A percentile compares a stretch with the other conserved stretches of the same genome.
These are phyloP conservation scores for Brachionus angularis DNA, from an alignment of 1,140 invertebrate species.

Conservation along the genomic window DNA sequence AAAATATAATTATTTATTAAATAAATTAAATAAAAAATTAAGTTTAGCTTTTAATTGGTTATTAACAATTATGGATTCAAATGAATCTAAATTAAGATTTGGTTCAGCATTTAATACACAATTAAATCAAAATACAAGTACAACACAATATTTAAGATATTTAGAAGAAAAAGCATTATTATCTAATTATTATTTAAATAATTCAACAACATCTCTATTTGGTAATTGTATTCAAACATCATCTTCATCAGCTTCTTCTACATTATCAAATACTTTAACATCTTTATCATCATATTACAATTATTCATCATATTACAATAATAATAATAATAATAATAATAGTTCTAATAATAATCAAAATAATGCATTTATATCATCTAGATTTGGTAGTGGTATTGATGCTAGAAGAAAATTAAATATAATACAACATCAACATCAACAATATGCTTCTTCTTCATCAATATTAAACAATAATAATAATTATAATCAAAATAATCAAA, in stretches of 20 bases:
- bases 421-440: slow-evolving; percentile 40
- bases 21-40: slow-evolving; percentile 77
- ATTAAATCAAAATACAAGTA: slow-evolving; percentile 59
- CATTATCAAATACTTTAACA: too few species aligned
- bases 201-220: not conserved
- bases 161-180: slow-evolving; percentile 8
- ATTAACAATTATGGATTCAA: slow-evolving; percentile 92
- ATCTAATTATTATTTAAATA: not conserved
- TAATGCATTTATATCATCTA: too few species aligned
- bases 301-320: too few species aligned
- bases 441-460: too few species aligned
- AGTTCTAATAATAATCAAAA: too few species aligned
- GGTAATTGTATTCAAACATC: too few species aligned
- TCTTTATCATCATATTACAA: too few species aligned
- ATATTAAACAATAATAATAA: too few species aligned
- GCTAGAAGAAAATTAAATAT: slow-evolving; percentile 31
- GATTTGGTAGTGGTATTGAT: slow-evolving; percentile 31
- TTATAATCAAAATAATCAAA: not conserved
- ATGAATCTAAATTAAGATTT: slow-evolving; percentile 87
- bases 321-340: too few species aligned
- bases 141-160: slow-evolving; percentile 48
- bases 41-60: slow-evolving; percentile 96
- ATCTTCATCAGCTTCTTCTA: too few species aligned
- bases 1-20: slow-evolving; percentile 48
- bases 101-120: slow-evolving; percentile 79